These are phyloP conservation scores for Rhynchonycteris naso DNA, from an alignment of 2,797 vertebrate species.

Conservation along the genomic window DNA sequence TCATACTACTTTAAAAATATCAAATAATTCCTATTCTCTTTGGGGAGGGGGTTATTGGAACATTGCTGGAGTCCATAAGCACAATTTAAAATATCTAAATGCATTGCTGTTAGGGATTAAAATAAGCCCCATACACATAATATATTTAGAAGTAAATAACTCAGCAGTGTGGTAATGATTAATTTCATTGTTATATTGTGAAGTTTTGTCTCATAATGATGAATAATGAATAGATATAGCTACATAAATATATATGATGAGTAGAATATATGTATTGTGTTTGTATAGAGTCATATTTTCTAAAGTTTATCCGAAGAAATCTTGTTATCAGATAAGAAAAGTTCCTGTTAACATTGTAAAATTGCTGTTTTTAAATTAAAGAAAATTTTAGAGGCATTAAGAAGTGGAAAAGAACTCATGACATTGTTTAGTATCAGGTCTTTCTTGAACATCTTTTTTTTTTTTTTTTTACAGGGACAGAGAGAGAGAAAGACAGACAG, in stretches of 20 bases:
- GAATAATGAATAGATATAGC: neutral
- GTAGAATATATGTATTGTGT: neutral
- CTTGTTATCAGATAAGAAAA: neutral
- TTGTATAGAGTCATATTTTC: neutral
- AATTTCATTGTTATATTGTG: neutral
- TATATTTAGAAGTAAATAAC: neutral
- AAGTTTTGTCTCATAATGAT: neutral
- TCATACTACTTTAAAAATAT: neutral
- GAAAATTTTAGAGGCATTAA: constrained; percentile 22
- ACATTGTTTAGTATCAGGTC: constrained; percentile 45
- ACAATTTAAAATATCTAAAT: neutral
- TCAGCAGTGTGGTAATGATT: neutral
- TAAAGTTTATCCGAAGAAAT: neutral
- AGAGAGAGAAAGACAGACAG: too few species aligned
- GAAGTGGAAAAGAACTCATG: constrained; percentile 35
- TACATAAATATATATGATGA: neutral
- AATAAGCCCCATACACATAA: neutral
- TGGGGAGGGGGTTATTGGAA: neutral
- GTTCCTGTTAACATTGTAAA: neutral
- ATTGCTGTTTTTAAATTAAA: constrained; percentile 35
- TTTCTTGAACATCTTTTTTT: constrained; percentile 29
- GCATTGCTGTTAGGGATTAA: neutral
- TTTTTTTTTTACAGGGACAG: too few species aligned
- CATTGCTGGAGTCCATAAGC: neutral
- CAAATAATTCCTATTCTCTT: neutral